Evolutionary conservation across 2,888 invertebrate genomes (phyloP).

Genomic region (Drosophila koepferae): DNA sequence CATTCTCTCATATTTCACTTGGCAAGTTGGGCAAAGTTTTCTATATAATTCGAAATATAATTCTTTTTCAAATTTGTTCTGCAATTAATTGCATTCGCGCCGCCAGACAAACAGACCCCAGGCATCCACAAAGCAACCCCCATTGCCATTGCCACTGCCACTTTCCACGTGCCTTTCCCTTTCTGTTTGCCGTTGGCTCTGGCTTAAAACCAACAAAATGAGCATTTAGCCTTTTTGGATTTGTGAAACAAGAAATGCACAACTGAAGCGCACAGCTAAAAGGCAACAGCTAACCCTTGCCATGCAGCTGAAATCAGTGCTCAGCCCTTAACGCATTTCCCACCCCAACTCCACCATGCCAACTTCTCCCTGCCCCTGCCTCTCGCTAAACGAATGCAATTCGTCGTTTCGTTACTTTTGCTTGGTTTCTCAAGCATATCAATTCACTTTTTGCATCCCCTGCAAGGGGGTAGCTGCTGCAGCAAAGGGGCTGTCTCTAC

Average conservation of each 20-base stretch:
- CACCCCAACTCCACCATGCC: neutral
- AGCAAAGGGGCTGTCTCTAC: constrained; percentile 2
- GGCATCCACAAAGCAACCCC: constrained; percentile 4
- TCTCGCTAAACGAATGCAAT: constrained; percentile 53
- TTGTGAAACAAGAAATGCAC: constrained; percentile 60
- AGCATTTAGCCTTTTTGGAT: constrained; percentile 76
- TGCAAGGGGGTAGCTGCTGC: constrained; percentile 43
- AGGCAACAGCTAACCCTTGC: constrained; percentile 57
- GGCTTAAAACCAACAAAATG: constrained; percentile 68
- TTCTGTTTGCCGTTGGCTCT: neutral
- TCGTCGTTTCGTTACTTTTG: constrained; percentile 72
- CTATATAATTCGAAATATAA: constrained; percentile 10
- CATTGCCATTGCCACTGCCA: too few species aligned
- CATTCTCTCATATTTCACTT: neutral
- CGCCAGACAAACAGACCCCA: constrained; percentile 24
- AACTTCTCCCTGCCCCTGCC: neutral
- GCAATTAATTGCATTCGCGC: constrained; percentile 57
- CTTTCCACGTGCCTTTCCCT: too few species aligned
- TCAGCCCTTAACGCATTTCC: neutral
- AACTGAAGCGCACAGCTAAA: constrained; percentile 17
- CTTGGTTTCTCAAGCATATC: constrained; percentile 82
- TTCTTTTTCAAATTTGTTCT: constrained; percentile 47
- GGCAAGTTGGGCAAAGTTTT: neutral
- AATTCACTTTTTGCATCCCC: constrained; percentile 74
- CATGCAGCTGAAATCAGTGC: constrained; percentile 51